Percentiles rank a stretch among this genome's conserved stretches.
Evolutionary conservation across 2,888 invertebrate species (phyloP).

Genomic region (Cephonodes hylas): DNA sequence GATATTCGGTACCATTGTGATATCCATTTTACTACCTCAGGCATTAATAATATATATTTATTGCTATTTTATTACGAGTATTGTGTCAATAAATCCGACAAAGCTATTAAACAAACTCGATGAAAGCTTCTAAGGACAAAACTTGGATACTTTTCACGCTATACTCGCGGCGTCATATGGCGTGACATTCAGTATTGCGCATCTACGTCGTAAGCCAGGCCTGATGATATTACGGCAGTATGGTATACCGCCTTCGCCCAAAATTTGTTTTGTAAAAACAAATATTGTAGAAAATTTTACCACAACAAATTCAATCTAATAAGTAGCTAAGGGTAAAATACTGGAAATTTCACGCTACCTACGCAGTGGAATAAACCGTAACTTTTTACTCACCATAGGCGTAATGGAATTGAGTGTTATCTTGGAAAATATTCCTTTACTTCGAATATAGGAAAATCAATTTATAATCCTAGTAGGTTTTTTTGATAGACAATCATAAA

Average conservation of each 20-base stretch:
- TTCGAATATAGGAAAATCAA: not conserved
- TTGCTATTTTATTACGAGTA: not conserved
- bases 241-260: not conserved
- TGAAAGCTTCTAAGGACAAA: not conserved
- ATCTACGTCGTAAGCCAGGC: not conserved
- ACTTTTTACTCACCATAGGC: not conserved
- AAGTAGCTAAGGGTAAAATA: not conserved
- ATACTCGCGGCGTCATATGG: not conserved
- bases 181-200: slow-evolving; percentile 7
- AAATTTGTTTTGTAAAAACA: not conserved
- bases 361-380: not conserved
- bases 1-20: not conserved
- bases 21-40: not conserved
- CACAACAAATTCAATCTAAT: not conserved
- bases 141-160: not conserved
- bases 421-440: not conserved
- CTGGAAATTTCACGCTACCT: not conserved
- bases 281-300: not conserved
- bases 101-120: not conserved
- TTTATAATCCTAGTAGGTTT: too few species aligned
- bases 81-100: not conserved
- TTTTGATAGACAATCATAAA: too few species aligned
- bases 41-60: too few species aligned
- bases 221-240: not conserved
- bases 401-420: too few species aligned